A percentile compares a stretch with the other conserved stretches of the same genome.
phyloP scores from a whole-genome alignment of 2,888 invertebrate species.

The Heteromurus nitidus region DNA sequence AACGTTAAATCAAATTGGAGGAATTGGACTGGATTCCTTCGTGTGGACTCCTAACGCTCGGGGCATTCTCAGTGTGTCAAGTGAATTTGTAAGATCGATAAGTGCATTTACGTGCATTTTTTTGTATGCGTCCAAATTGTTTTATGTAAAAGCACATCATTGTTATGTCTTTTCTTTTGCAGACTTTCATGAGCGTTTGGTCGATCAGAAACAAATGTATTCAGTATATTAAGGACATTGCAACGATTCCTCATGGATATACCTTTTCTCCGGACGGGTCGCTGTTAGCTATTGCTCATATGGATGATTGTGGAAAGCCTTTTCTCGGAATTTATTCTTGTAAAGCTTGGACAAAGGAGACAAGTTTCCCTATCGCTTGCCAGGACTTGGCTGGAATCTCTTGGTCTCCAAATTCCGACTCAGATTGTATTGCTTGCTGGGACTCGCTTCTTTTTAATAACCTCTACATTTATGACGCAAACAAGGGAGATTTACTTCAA shows the following conservation, averaged over 20 bases:
- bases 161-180: conserved; percentile 2
- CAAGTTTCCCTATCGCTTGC: conserved; percentile 19
- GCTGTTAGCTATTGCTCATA: conserved; percentile 50
- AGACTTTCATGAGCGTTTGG: conserved; percentile 67
- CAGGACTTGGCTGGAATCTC: conserved; percentile 59
- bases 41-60: conserved; percentile 78
- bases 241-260: conserved; percentile 36
- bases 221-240: conserved; percentile 51
- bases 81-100: conserved; percentile 78
- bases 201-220: conserved; percentile 44
- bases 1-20: conserved; percentile 74
- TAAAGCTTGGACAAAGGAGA: conserved; percentile 15
- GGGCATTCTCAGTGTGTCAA: conserved; percentile 78
- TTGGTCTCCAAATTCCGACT: conserved; percentile 50
- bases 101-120: conserved; percentile 37
- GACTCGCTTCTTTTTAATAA: conserved; percentile 66
- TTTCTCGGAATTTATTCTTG: conserved; percentile 53
- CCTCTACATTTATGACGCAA: conserved; percentile 59
- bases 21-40: conserved; percentile 77
- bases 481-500: conserved; percentile 52
- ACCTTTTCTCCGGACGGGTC: conserved; percentile 57
- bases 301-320: conserved; percentile 3
- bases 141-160: background rate
- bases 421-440: conserved; percentile 38
- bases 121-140: too few species aligned